These are phyloP conservation scores for Abrostola triplasia DNA, from an alignment of 2,888 invertebrate species.

Conservation along the genomic window DNA sequence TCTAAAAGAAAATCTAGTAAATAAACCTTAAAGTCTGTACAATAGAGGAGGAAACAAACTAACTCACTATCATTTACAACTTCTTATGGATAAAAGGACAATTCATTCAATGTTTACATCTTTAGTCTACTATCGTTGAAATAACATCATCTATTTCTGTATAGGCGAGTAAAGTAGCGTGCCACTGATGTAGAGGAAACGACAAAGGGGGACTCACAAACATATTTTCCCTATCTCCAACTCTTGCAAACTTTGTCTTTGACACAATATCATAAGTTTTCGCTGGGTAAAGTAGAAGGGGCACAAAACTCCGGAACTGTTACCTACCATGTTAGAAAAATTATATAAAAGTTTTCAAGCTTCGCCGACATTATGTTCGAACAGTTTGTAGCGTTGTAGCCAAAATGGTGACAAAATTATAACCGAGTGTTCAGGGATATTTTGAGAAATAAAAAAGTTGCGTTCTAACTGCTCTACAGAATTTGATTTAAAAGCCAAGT, in stretches of 20 bases:
- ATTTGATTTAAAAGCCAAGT: too few relatives aligned
- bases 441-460: too few relatives aligned
- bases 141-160: conserved; percentile 7
- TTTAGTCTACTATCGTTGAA: not conserved
- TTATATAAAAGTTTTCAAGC: conserved; percentile 9
- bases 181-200: conserved; percentile 26
- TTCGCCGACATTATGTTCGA: conserved; percentile 10
- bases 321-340: conserved; percentile 11
- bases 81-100: not conserved
- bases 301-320: conserved; percentile 7
- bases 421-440: not conserved
- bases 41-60: not conserved
- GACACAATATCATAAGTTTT: conserved; percentile 46
- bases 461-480: too few relatives aligned
- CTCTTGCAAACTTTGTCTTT: conserved; percentile 35
- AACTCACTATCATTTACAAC: not conserved
- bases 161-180: conserved; percentile 10
- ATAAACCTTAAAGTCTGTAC: not conserved
- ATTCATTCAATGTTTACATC: conserved; percentile 1
- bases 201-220: conserved; percentile 26
- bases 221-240: conserved; percentile 47
- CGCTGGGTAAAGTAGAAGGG: conserved; percentile 15
- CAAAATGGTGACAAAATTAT: not conserved
- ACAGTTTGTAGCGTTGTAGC: conserved; percentile 1
- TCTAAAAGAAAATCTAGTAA: too few relatives aligned